Percentiles rank a stretch among this genome's conserved stretches.
phyloP scores from a whole-genome alignment of 1,140 invertebrate genomes.

The Hermatobates lingyangjiaoensis region DNA sequence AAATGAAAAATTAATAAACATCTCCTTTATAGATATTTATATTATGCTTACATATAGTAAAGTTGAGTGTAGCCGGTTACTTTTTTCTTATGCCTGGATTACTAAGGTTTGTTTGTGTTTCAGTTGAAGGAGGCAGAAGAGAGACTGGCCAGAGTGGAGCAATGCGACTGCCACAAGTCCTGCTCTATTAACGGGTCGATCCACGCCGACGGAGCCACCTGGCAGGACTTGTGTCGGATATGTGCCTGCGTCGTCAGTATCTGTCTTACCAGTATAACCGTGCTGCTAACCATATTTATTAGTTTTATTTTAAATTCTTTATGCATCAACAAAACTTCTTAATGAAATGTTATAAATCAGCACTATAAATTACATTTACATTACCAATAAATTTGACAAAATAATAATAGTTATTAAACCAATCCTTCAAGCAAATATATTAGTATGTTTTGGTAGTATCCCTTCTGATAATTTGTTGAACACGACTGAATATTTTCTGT shows the following conservation, averaged over 20 bases:
- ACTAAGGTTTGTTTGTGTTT: conserved; percentile 13
- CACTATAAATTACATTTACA: not conserved
- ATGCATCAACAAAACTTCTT: not conserved
- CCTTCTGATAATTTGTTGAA: no score
- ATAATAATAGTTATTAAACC: no score
- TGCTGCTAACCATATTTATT: not conserved
- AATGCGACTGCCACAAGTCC: conserved; percentile 76
- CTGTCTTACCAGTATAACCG: not conserved
- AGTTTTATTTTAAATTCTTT: conserved; percentile 15
- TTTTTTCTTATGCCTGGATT: not conserved
- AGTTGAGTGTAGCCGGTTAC: no score
- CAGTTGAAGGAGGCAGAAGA: conserved; percentile 59
- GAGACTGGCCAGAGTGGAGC: conserved; percentile 52
- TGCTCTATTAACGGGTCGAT: conserved; percentile 61
- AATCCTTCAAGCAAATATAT: no score
- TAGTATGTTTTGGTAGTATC: no score
- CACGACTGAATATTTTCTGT: no score
- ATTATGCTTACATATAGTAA: no score
- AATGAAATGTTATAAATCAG: not conserved
- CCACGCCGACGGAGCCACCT: conserved; percentile 58
- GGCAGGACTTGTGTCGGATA: conserved; percentile 59
- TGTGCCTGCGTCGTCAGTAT: conserved; percentile 58
- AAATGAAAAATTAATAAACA: no score
- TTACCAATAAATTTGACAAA: no score
- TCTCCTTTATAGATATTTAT: no score